Evolutionary conservation across 2,888 invertebrate species (phyloP), one percentile per base, ranked within the genome.

Genomic region (Gortyna flavago): DNA sequence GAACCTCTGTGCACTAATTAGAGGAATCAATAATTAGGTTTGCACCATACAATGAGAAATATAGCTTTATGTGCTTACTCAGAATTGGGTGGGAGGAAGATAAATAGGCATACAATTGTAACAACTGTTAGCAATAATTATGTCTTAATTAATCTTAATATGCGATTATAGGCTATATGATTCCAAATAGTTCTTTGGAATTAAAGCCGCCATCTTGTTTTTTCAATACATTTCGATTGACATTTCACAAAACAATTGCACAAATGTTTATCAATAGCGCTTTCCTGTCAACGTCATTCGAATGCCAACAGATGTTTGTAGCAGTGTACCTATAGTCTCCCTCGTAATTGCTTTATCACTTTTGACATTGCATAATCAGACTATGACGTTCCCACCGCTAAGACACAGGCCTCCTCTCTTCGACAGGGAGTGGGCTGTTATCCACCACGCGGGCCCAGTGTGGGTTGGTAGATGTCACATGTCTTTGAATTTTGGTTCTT

Each of bases 1-100:
- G 57, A 79, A 78, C 44, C 54, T 73, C 64, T 78, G 38, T 16
- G 9, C 32, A 38, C 41, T 79, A 85, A 85, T 85, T 79, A 85
- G 62, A 61, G 16, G 29, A 62, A 59, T 79, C 51, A 65, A 72
- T 65, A 68, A 67, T n/a, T 54, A 71, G 25, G 54, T 61, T 38
- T 59, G 35, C 54, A 35, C 29, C 67, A 61, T 80, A 54, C 38
- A 80, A 25, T 74, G 59, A 62, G 29, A 61, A 61, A 62, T 73
- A 38, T 61, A 44, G 51, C 61, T 73, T 79, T 25, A 61, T 80
- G 16, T 38, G n/a, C 16, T 61, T 66, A 54, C 61, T 67, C 8
- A 38, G 74, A 67, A 80, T 51, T 61, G 8, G 32, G 41, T 77
- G 54, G 38, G 64, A 44, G 44, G 44, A 57, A 9, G 62, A 21